These are phyloP conservation scores for Amazona guildingii DNA, from an alignment of 2,113 vertebrate genomes.

Conservation along the genomic window DNA sequence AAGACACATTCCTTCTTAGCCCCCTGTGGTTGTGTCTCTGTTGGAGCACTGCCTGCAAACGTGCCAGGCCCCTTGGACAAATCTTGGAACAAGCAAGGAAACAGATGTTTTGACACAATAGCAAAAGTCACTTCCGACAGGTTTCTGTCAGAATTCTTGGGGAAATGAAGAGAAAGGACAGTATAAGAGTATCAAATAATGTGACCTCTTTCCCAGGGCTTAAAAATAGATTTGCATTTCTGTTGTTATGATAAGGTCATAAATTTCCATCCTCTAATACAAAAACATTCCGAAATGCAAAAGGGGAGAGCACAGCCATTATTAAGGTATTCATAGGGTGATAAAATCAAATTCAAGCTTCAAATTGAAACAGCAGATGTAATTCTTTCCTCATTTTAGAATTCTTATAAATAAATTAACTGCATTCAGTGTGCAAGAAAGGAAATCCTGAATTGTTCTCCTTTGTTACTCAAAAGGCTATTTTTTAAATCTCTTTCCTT, in stretches of 20 bases:
- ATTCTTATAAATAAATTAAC: neutral
- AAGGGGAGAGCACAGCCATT: neutral
- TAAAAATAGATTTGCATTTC: conserved; percentile 12
- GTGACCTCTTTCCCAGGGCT: neutral
- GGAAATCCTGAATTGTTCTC: neutral
- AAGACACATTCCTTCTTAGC: neutral
- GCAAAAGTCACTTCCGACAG: neutral
- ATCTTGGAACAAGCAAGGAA: neutral
- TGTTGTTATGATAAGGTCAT: neutral
- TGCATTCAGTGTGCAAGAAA: neutral
- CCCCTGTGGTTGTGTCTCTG: neutral
- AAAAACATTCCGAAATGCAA: neutral
- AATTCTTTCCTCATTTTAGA: neutral
- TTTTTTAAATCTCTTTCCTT: neutral
- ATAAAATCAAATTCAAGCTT: neutral
- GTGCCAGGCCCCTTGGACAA: neutral
- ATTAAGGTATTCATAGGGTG: neutral
- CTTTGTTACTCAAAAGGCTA: neutral
- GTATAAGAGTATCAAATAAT: neutral
- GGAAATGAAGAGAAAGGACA: neutral
- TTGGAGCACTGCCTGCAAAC: neutral
- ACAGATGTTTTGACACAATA: neutral
- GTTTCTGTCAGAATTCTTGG: neutral
- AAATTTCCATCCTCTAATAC: neutral
- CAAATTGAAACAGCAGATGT: neutral